Base-by-base conservation (phyloP, 2,888 invertebrate species). In the Microctonus aethiopoides region DNA sequence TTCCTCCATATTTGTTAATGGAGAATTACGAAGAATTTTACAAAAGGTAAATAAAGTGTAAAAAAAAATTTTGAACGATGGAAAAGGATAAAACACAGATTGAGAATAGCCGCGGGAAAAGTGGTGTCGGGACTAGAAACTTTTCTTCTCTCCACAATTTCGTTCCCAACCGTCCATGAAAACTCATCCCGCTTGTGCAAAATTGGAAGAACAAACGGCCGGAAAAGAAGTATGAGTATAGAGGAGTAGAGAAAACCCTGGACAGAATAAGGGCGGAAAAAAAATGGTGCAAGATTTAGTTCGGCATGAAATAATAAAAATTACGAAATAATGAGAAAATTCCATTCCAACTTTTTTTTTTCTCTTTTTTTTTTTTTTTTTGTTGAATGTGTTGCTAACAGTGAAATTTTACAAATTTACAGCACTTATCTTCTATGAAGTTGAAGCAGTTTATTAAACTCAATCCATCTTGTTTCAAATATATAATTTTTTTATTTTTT, bases 201-300 rank as follows among this genome's bases (percentile, higher is more conserved):
- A 74, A 74, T 75, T 73, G 70, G 67, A 74, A 71, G 75, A 74
- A 75, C 74, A 75, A 74, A 73, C 75, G 71, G 70, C 69, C 67
- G 26, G 24, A 26, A 59, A 68, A 56, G 67, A 52, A 51, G 51
- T 39, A 24, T 54, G n/a, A 52, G 41, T 24, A 20, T 36, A 32
- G 16, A 13, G 13, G 24, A 41, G 16, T 61, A n/a, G 13, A 41
- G n/a, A 16, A 24, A 16, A 61, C 6, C 36, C 65, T n/a, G 22
- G 67, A 59, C 11, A 46, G 41, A 64, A 62, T 59, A 29, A 39
- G 34, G 36, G 36, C 57, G 57, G 39, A 73, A 69, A 64, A 72
- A 67, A 59, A 24, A 67, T 62, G 36, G 62, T 56, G 11, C 1
- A 16, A 10, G 16, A 62, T 34, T 41, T 46, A 39, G 41, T 57